Evolutionary conservation across 1,140 invertebrate genomes (phyloP).

Genomic region (Diabrotica undecimpunctata): DNA sequence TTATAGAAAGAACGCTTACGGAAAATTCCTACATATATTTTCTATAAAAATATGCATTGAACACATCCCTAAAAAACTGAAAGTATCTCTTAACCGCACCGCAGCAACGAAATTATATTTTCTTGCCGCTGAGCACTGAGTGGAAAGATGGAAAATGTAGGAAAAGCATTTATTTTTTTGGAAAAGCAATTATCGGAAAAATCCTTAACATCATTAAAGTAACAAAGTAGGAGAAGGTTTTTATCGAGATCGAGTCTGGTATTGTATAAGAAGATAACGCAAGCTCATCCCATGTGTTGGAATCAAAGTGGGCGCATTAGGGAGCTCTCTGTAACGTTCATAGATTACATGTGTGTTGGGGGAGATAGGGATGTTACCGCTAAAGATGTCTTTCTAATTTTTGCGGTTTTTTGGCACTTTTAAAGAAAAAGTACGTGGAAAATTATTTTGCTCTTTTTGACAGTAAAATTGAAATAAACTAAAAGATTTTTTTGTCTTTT

Average conservation of each 20-base stretch:
- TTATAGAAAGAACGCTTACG: too few species aligned
- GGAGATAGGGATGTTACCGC: neutral
- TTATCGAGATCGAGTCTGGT: constrained; percentile 19
- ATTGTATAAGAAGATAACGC: constrained; percentile 24
- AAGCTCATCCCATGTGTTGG: constrained; percentile 29
- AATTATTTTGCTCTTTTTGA: too few species aligned
- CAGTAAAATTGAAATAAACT: too few species aligned
- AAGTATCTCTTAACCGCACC: too few species aligned
- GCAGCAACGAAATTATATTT: neutral
- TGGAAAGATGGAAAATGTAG: neutral
- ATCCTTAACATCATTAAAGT: constrained; percentile 27
- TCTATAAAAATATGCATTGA: too few species aligned
- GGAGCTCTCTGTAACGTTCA: constrained; percentile 15
- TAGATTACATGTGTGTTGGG: constrained; percentile 9
- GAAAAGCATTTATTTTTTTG: neutral
- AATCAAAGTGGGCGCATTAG: constrained; percentile 37
- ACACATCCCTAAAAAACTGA: too few species aligned
- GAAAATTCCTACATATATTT: too few species aligned
- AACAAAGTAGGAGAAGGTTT: constrained; percentile 25
- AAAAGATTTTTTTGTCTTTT: too few species aligned
- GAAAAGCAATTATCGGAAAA: constrained; percentile 27
- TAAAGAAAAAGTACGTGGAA: too few species aligned
- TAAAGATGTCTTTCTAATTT: too few species aligned
- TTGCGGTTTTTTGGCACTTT: too few species aligned
- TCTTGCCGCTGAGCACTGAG: neutral